Evolutionary conservation across 2,888 invertebrate species (phyloP).

Genomic region (Drosophila subquinaria): DNA sequence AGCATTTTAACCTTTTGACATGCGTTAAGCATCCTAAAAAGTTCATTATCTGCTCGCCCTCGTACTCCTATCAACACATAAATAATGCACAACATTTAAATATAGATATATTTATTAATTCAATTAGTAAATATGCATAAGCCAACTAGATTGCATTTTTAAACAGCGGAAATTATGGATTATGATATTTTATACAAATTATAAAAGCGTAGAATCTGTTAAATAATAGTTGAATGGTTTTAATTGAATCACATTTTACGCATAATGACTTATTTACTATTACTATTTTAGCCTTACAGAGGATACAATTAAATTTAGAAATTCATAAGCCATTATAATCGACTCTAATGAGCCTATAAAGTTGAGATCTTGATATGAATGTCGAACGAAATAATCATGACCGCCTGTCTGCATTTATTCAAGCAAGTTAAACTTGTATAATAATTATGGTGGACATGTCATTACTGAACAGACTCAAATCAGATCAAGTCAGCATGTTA

Average conservation of each 20-base stretch:
- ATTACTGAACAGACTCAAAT: not conserved
- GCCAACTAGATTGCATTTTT: constrained; percentile 31
- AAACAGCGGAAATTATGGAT: constrained; percentile 55
- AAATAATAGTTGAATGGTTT: constrained; percentile 22
- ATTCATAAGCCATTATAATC: not conserved
- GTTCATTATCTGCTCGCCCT: constrained; percentile 17
- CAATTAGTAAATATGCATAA: constrained; percentile 62
- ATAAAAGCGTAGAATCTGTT: constrained; percentile 14
- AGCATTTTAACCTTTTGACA: constrained; percentile 58
- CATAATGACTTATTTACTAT: constrained; percentile 1
- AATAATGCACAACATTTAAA: constrained; percentile 50
- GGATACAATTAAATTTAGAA: constrained; percentile 3
- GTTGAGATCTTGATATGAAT: not conserved
- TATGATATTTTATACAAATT: constrained; percentile 34
- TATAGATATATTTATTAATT: constrained; percentile 59
- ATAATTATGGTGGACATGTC: not conserved
- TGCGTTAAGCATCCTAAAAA: constrained; percentile 39
- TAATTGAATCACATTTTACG: constrained; percentile 8
- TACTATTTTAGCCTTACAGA: not conserved
- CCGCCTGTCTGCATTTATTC: not conserved
- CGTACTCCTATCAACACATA: constrained; percentile 4
- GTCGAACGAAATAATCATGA: not conserved
- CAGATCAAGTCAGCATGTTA: too few species aligned
- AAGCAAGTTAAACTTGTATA: not conserved
- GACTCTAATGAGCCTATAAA: not conserved